These are phyloP conservation scores for Diachasmimorpha longicaudata DNA, from an alignment of 1,140 invertebrate genomes.

Conservation along the genomic window DNA sequence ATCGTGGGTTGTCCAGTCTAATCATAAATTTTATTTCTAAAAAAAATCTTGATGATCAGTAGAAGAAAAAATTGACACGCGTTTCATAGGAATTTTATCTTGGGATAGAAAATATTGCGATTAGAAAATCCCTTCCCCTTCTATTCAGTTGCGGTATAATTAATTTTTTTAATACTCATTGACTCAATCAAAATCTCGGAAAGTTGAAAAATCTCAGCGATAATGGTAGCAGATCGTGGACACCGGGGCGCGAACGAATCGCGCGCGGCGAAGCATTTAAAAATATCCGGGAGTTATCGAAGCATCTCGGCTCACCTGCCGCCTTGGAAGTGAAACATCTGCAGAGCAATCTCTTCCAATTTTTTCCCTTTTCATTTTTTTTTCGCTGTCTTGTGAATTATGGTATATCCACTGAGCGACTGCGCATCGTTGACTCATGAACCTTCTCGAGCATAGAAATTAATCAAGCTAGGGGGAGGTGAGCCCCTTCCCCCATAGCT, in stretches of 20 bases:
- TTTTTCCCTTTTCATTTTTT: background rate
- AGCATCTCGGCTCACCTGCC: slow-evolving; percentile 56
- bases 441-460: slow-evolving; percentile 13
- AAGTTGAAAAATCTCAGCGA: background rate
- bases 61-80: too few species aligned
- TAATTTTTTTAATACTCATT: too few species aligned
- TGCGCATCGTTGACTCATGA: background rate
- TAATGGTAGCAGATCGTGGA: background rate
- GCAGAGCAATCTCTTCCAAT: slow-evolving; percentile 28
- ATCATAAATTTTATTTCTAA: too few species aligned
- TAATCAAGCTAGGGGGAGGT: slow-evolving; percentile 1
- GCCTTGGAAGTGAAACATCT: slow-evolving; percentile 49
- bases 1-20: too few species aligned
- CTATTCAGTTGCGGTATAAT: too few species aligned
- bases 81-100: too few species aligned
- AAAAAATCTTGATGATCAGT: too few species aligned
- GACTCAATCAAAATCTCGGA: background rate
- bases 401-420: background rate
- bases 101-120: too few species aligned
- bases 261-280: slow-evolving; percentile 42
- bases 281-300: slow-evolving; percentile 54
- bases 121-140: too few species aligned
- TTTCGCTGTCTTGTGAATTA: background rate
- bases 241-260: background rate
- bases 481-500: background rate